Percentiles rank a stretch among this genome's conserved stretches.
These are phyloP conservation scores for Brachypodius melanocephalos DNA, from an alignment of 2,113 vertebrate genomes.

Conservation along the genomic window DNA sequence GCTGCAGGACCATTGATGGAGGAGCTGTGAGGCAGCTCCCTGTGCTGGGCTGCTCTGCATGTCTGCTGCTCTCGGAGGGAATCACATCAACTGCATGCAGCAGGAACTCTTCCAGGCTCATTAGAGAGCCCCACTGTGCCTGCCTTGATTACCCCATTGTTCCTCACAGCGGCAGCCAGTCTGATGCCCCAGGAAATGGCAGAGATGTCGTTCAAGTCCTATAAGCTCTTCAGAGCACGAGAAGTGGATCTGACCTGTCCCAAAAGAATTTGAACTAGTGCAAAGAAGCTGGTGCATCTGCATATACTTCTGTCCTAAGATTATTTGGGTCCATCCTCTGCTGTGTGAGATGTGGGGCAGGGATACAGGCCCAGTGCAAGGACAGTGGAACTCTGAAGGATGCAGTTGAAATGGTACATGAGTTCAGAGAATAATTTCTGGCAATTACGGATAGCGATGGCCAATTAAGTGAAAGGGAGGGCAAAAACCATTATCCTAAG, in stretches of 20 bases:
- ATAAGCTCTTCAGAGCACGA: neutral
- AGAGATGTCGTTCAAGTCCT: neutral
- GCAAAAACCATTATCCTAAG: neutral
- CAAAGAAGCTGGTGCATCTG: neutral
- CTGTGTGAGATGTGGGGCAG: neutral
- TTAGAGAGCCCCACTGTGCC: neutral
- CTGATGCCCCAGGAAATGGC: constrained; percentile 9
- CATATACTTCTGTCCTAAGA: neutral
- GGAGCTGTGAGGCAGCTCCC: neutral
- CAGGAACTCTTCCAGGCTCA: neutral
- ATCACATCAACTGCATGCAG: neutral
- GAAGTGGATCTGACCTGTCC: neutral
- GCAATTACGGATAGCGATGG: rapidly evolving
- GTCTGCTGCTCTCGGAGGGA: neutral
- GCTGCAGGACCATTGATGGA: neutral
- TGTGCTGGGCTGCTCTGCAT: neutral
- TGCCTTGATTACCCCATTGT: constrained; percentile 11
- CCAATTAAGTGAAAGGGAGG: neutral
- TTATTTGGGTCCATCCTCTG: neutral
- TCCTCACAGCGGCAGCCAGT: constrained; percentile 24
- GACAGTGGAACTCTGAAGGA: neutral
- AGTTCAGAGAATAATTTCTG: neutral
- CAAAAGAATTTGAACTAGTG: neutral
- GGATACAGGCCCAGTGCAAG: neutral
- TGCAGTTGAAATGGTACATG: neutral